These are phyloP conservation scores for Amblyteles armatorius DNA, from an alignment of 2,888 invertebrate species.

Conservation along the genomic window DNA sequence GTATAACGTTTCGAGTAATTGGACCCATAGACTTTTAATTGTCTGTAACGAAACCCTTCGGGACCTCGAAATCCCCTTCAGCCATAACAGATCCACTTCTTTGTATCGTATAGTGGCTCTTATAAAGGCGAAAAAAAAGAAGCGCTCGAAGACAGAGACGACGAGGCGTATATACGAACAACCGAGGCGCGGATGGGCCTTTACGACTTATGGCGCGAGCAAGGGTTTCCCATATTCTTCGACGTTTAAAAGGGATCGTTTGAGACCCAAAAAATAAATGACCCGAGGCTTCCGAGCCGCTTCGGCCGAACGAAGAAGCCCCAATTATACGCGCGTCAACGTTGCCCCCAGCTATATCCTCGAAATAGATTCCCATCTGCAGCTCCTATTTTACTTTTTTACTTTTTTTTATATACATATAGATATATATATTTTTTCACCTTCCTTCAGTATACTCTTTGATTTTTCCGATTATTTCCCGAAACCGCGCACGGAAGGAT, in stretches of 20 bases:
- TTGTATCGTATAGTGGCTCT: conserved; percentile 79
- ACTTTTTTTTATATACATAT: conserved; percentile 69
- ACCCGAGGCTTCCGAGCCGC: conserved; percentile 66
- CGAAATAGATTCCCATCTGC: conserved; percentile 74
- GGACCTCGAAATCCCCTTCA: conserved; percentile 40
- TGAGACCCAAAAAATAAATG: conserved; percentile 63
- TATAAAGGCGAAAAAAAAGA: conserved; percentile 64
- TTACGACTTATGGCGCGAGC: conserved; percentile 64
- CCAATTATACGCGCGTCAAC: conserved; percentile 78
- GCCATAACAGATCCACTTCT: conserved; percentile 50
- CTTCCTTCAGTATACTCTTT: conserved; percentile 17
- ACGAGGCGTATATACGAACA: conserved; percentile 30
- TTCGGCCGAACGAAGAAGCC: conserved; percentile 73
- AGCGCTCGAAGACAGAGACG: conserved; percentile 16
- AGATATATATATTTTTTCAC: conserved; percentile 60
- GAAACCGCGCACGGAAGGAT: conserved; percentile 14
- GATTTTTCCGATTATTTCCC: conserved; percentile 18
- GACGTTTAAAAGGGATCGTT: conserved; percentile 75
- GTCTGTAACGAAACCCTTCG: conserved; percentile 45
- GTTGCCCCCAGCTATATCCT: conserved; percentile 74
- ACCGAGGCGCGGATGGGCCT: conserved; percentile 44
- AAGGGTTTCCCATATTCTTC: conserved; percentile 53
- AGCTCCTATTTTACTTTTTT: conserved; percentile 39
- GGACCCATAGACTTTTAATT: conserved; percentile 83
- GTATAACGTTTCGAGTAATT: conserved; percentile 75